Evolutionary conservation across 1,140 invertebrate genomes (phyloP), one percentile per base, ranked within the genome.

Genomic region (Galleria mellonella): DNA sequence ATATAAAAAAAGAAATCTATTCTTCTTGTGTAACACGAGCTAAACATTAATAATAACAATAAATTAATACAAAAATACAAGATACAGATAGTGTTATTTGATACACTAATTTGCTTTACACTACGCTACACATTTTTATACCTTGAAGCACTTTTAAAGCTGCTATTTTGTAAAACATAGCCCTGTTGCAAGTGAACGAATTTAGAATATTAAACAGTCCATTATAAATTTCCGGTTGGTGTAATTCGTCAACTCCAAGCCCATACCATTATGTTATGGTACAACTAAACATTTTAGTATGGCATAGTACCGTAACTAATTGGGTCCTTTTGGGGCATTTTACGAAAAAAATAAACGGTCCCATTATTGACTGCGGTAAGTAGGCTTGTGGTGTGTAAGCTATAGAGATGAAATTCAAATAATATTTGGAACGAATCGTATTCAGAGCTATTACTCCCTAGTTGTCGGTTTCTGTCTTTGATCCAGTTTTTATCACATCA

Each of bases 301-400:
- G 43, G 49, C 64, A 66, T 51, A 44, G 57, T 53, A 49, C 58
- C 65, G 67, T 68, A 62, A 75, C 77, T 73, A 78, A 82, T 78
- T 72, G 65, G 17, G 63, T 54, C 61, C 71, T 61, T 77, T 71
- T 66, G 33, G 46, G 53, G 43, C 45, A 52, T 67, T 66, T 63
- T 54, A 43, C 57, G 60, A 53, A 67, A 62, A 66, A 73, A 81
- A 71, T 57, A 69, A 75, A 68, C 55, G 59, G 48, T 30, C 55
- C 43, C 51, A 60, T 69, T 48, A 51, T 45, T 35, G 31, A 13
- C 51, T 50, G 59, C 53, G 59, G 40, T 59, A 46, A 54, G 53
- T 54, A 47, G 51, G 46, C 63, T 68, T 72, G 69, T 62, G 64
- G 66, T 55, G 10, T 37, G 12, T 8, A 31, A 46, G 23, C 28